Conservation (phyloP, 2,888 invertebrate species). For the Caenorhabditis imperialis region DNA sequence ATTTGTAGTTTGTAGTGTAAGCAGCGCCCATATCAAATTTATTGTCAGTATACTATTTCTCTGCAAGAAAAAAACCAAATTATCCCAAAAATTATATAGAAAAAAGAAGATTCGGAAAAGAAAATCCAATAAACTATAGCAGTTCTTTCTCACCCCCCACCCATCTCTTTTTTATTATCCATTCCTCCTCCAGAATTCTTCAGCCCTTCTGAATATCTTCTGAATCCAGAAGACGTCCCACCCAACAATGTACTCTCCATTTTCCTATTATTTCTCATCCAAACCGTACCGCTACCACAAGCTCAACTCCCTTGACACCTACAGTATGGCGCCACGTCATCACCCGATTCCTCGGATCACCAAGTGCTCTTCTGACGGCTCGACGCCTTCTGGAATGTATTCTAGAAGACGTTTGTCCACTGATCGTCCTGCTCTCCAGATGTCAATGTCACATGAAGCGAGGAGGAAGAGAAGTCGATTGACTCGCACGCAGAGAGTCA, state of each 20-base stretch:
- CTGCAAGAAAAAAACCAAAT: too few species aligned
- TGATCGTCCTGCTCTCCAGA: conserved; percentile 33
- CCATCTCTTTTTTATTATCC: not conserved
- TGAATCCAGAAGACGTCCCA: not conserved
- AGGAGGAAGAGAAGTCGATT: conserved; percentile 38
- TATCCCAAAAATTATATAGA: too few species aligned
- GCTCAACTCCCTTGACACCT: not conserved
- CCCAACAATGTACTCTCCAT: conserved; percentile 1
- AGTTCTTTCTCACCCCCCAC: too few species aligned
- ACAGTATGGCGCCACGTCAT: conserved; percentile 1
- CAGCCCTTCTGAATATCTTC: not conserved
- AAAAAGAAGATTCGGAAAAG: too few species aligned
- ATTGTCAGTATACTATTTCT: too few species aligned
- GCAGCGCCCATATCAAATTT: too few species aligned
- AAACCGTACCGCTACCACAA: too few species aligned
- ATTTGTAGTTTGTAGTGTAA: conserved; percentile 1
- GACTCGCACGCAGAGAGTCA: conserved; percentile 30
- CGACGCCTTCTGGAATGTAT: conserved; percentile 8
- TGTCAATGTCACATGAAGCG: conserved; percentile 30
- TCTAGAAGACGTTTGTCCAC: conserved; percentile 15
- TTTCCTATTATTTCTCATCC: too few species aligned
- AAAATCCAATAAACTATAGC: too few species aligned
- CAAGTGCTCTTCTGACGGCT: conserved; percentile 53
- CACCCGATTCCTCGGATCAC: conserved; percentile 24
- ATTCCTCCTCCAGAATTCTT: not conserved